Conservation (phyloP, 1,140 invertebrate species). For the Euschistus heros region DNA sequence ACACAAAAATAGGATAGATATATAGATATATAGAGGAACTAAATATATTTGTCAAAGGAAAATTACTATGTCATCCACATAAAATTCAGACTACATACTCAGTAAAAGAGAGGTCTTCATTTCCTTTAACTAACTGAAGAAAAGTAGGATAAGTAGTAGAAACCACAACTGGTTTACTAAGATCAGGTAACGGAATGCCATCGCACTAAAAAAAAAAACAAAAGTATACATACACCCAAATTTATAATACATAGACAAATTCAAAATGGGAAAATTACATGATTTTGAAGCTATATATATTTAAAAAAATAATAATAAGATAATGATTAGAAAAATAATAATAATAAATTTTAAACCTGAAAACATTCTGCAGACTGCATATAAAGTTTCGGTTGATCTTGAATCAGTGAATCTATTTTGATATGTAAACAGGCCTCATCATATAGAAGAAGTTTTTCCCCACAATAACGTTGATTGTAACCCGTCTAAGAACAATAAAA, state of each 20-base stretch:
- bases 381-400: neutral
- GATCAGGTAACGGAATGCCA: neutral
- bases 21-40: neutral
- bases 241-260: too few relatives aligned
- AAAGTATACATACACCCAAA: too few relatives aligned
- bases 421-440: constrained; percentile 13
- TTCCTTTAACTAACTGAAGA: neutral
- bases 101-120: too few relatives aligned
- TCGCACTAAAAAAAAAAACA: constrained; percentile 8
- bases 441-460: neutral
- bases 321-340: neutral
- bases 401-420: neutral
- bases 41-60: neutral
- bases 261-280: neutral
- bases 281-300: neutral
- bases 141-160: neutral
- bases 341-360: neutral
- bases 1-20: neutral
- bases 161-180: neutral
- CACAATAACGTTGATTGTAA: neutral
- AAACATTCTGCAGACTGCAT: constrained; percentile 7
- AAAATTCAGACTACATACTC: too few relatives aligned
- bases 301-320: neutral
- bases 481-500: neutral
- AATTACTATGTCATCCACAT: too few relatives aligned